These are phyloP conservation scores for Leptinotarsa texana DNA, from an alignment of 1,140 invertebrate genomes.

Conservation along the genomic window DNA sequence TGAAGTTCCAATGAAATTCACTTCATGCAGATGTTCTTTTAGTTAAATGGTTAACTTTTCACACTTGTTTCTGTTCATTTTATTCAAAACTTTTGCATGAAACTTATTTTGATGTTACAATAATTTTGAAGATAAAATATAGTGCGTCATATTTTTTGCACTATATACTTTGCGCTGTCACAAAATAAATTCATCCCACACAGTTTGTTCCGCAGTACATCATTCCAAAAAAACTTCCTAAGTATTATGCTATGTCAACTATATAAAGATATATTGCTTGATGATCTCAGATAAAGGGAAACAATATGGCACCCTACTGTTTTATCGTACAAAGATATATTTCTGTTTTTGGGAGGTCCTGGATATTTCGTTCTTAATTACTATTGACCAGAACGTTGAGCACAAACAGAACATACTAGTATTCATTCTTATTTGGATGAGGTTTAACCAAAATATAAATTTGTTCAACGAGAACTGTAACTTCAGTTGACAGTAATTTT, in stretches of 20 bases:
- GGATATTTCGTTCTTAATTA: neutral
- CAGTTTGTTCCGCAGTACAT: neutral
- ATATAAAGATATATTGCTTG: neutral
- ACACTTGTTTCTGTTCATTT: neutral
- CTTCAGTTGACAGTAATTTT: no score
- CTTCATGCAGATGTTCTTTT: neutral
- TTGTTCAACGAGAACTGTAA: no score
- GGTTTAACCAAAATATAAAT: no score
- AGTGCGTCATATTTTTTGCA: no score
- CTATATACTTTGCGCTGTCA: no score
- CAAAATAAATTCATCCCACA: neutral
- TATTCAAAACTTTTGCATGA: neutral
- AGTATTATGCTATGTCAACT: neutral
- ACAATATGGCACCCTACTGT: neutral
- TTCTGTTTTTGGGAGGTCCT: neutral
- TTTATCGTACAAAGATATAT: constrained; percentile 6
- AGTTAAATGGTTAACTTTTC: neutral
- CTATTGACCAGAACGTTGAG: neutral
- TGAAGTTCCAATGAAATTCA: neutral
- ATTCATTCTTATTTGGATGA: no score
- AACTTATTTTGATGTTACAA: neutral
- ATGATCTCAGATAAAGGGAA: neutral
- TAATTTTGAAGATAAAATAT: neutral
- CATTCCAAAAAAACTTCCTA: neutral
- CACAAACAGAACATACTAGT: neutral